Evolutionary conservation across 1,140 invertebrate species (phyloP), one percentile per base, ranked within the genome.

Genomic region (Zaprionus africanus): DNA sequence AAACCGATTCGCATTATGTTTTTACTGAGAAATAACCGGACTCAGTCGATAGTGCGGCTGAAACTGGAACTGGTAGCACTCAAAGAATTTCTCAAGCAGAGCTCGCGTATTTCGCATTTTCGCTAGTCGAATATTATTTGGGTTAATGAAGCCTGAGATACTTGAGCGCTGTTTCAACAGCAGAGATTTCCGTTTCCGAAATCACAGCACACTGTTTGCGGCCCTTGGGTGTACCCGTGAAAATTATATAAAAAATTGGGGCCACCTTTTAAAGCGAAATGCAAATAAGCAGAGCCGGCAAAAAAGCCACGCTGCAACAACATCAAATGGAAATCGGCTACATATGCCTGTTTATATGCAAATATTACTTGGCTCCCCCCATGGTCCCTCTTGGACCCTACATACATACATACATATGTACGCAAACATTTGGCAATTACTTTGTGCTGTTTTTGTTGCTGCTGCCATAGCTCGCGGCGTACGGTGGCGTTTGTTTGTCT

Each of bases 391-490:
- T 17, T 41, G n/a, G 38, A n/a, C 22, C 22, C n/a, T n/a, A n/a
- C 6, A 7, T 5, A 5, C 15, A 31, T 4, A 31, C 6, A 56
- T 84, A 84, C 81, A 84, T 87, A 88, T 88, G 84, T 87, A 86
- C 74, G 78, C 87, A 87, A 88, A 87, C 81, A 90, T 87, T 88
- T 88, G 84, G 85, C 84, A 87, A 88, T 87, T 87, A 87, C 78
- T 84, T 70, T 75, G 54, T 36, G 63, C 60, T 51, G 57, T 60
- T 71, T 62, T 70, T 68, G 76, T 82, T 68, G 69, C 64, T 60
- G 26, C n/a, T 59, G 38, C 38, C 65, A 65, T 62, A 58, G 58
- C 54, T 38, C 26, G n/a, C 24, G 58, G 58, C 54, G 36, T 61
- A 57, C 58, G 41, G 60, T 58, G 54, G 31, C 61, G 38, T 60